phyloP scores from a whole-genome alignment of 2,113 vertebrate genomes.

The Heptranchias perlo region DNA sequence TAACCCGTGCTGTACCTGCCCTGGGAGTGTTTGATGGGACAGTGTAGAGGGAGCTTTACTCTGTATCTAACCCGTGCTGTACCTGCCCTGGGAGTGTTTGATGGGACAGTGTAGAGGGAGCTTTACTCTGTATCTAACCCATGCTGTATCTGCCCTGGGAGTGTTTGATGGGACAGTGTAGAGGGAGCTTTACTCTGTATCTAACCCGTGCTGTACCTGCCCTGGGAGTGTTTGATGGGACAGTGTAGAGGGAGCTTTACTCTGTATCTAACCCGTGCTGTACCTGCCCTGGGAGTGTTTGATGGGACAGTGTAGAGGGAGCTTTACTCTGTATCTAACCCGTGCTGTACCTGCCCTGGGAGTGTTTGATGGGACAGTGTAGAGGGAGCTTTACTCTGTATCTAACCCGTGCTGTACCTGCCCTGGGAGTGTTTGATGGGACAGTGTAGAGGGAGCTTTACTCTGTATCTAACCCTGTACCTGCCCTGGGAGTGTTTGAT shows the following conservation, averaged over 20 bases:
- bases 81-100: neutral
- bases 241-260: neutral
- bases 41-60: neutral
- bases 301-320: neutral
- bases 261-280: neutral
- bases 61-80: no score
- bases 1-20: no score
- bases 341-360: neutral
- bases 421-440: neutral
- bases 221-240: neutral
- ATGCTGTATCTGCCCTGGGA: neutral
- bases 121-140: neutral
- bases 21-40: neutral
- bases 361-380: neutral
- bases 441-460: neutral
- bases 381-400: neutral
- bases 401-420: neutral
- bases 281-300: no score
- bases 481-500: neutral
- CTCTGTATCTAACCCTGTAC: neutral
- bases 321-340: neutral
- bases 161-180: neutral
- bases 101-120: neutral
- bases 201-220: neutral
- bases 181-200: neutral